Percentiles rank a stretch among this genome's conserved stretches.
phyloP scores from a whole-genome alignment of 2,113 vertebrate genomes.

The Mugil cephalus region DNA sequence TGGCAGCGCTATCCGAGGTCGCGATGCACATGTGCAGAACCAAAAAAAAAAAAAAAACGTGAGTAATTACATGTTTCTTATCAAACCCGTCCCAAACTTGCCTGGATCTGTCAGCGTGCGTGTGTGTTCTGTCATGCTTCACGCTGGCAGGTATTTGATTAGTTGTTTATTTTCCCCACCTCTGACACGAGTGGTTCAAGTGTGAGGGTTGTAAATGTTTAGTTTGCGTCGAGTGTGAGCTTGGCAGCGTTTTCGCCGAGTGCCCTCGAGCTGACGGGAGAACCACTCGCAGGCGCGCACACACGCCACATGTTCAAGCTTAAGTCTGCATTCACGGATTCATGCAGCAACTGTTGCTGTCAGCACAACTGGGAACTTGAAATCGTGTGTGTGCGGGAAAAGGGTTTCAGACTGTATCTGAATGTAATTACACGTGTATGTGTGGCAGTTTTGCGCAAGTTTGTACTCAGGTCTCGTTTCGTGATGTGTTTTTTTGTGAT shows the following conservation, averaged over 20 bases:
- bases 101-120: conserved; percentile 11
- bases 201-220: conserved; percentile 76
- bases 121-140: conserved; percentile 44
- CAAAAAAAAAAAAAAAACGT: neutral
- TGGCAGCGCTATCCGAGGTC: neutral
- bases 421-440: neutral
- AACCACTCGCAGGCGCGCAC: conserved; percentile 42
- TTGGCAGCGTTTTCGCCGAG: conserved; percentile 56
- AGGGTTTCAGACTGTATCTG: neutral
- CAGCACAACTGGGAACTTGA: conserved; percentile 10
- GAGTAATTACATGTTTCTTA: conserved; percentile 4
- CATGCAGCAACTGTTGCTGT: conserved; percentile 19
- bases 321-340: conserved; percentile 20
- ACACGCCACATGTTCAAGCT: conserved; percentile 30
- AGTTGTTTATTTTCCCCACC: conserved; percentile 77
- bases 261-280: conserved; percentile 35
- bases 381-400: neutral
- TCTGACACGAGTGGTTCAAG: conserved; percentile 72
- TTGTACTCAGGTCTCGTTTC: neutral
- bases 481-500: neutral
- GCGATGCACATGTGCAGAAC: neutral
- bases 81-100: neutral
- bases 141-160: conserved; percentile 59
- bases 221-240: conserved; percentile 70
- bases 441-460: neutral